Base-by-base conservation (phyloP, 2,797 vertebrate species). In the Limnodromus scolopaceus region DNA sequence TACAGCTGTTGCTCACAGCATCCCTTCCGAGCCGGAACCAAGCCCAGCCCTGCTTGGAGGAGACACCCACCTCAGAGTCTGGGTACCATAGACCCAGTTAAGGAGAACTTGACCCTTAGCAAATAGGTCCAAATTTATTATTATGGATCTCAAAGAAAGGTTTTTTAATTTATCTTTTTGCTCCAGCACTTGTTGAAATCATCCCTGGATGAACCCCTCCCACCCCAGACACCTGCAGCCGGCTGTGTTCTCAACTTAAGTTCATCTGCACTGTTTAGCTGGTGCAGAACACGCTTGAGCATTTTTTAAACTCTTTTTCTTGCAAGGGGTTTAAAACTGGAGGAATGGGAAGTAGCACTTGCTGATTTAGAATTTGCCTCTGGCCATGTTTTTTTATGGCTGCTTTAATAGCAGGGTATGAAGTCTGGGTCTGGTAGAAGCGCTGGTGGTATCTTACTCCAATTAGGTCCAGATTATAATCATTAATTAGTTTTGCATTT, bases 51-150 rank as follows among this genome's bases (percentile, higher is more conserved):
- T 57, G 45, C 43, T 34, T 14, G 0, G 23, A 20, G 18, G 36
- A 43, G 15, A 39, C 43, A 24, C 5, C 10, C 0, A 0, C 16
- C 22, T 55, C 38, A 16, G 13, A 11, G 30, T 4, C 43, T 71
- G 45, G 39, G 30, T 10, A 43, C 28, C 32, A 19, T 2, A 19
- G 25, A 68, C 39, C 30, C 45, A 5, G 6, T 25, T 14, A 66
- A 19, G 2, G 32, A 94, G 10, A 46, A 14, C 34, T 7, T 32
- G 3, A 58, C 41, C 60, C 27, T 20, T 5, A 32, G 28, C 65
- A 70, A 66, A 39, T 3, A 39, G 9, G 4, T 28, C 30, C 38
- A 25, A 9, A 23, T 38, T 41, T n/a, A 15, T 32, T 16, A 10
- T 65, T 32, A 34, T n/a, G 13, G 16, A 63, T 39, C 39, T 71